Conservation (phyloP, 1,140 invertebrate species). For the Drosophila parvula region DNA sequence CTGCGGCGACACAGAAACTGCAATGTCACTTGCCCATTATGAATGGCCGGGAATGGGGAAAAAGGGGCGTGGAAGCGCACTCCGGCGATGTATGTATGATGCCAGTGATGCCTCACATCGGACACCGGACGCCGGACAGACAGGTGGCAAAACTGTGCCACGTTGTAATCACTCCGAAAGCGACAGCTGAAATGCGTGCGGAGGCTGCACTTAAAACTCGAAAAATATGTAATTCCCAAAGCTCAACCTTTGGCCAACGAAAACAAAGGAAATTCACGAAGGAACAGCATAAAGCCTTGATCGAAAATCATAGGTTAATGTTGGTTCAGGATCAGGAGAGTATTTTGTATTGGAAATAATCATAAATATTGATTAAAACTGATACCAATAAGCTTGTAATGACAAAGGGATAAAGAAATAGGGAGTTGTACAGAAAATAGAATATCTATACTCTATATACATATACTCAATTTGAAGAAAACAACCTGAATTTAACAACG, state of each 20-base stretch:
- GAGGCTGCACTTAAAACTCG: slow-evolving; percentile 23
- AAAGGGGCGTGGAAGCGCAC: slow-evolving; percentile 23
- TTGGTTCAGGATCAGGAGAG: background rate
- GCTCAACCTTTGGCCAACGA: background rate
- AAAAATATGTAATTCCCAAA: background rate
- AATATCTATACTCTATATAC: too few species aligned
- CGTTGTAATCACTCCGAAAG: slow-evolving; percentile 23
- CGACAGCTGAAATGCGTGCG: slow-evolving; percentile 26
- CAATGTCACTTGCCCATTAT: slow-evolving; percentile 72
- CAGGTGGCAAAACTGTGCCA: slow-evolving; percentile 32
- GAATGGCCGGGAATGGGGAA: slow-evolving; percentile 26
- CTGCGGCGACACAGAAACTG: slow-evolving; percentile 57
- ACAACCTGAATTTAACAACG: too few species aligned
- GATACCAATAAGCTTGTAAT: background rate
- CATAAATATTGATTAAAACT: background rate
- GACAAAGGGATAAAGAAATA: too few species aligned
- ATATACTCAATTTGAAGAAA: too few species aligned
- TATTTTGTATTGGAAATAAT: background rate
- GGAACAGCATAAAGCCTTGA: background rate
- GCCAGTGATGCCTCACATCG: slow-evolving; percentile 20
- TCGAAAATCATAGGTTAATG: too few species aligned
- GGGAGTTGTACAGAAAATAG: too few species aligned
- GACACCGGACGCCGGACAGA: slow-evolving; percentile 19
- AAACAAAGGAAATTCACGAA: background rate
- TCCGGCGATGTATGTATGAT: background rate